These are phyloP conservation scores for Ispidina lecontei DNA, from an alignment of 2,797 vertebrate species.

Conservation along the genomic window DNA sequence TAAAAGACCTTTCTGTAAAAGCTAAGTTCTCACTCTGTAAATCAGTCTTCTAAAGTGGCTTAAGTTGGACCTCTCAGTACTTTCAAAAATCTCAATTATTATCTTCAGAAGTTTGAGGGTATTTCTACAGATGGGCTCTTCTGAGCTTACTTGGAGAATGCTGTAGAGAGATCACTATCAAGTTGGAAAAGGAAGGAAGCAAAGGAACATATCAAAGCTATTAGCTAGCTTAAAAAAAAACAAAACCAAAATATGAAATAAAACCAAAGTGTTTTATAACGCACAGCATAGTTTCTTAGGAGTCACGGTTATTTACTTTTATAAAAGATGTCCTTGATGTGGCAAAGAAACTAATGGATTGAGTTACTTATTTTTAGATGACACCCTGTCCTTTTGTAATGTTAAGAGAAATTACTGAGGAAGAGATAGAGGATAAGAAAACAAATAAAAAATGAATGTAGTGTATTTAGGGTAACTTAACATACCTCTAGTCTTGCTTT, in stretches of 20 bases:
- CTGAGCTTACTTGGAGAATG: background rate
- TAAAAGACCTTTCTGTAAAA: background rate
- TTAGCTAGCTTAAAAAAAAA: background rate
- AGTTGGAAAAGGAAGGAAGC: background rate
- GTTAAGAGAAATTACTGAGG: slow-evolving; percentile 52
- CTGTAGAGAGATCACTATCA: background rate
- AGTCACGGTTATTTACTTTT: slow-evolving; percentile 22
- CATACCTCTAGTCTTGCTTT: background rate
- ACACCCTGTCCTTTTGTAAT: slow-evolving; percentile 16
- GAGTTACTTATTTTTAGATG: background rate
- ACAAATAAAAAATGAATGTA: slow-evolving; percentile 17
- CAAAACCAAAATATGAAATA: background rate
- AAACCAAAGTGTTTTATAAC: background rate
- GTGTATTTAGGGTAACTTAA: background rate
- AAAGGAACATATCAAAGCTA: background rate
- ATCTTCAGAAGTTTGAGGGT: background rate
- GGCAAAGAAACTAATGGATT: slow-evolving; percentile 12
- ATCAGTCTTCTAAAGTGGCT: background rate
- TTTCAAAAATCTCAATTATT: background rate
- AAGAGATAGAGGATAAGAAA: slow-evolving; percentile 52
- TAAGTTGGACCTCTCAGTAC: background rate
- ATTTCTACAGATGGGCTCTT: background rate
- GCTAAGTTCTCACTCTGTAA: background rate
- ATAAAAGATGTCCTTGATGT: slow-evolving; percentile 32
- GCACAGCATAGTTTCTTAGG: background rate